phyloP scores from a whole-genome alignment of 2,797 vertebrate genomes.

The Neomorphus geoffroyi region DNA sequence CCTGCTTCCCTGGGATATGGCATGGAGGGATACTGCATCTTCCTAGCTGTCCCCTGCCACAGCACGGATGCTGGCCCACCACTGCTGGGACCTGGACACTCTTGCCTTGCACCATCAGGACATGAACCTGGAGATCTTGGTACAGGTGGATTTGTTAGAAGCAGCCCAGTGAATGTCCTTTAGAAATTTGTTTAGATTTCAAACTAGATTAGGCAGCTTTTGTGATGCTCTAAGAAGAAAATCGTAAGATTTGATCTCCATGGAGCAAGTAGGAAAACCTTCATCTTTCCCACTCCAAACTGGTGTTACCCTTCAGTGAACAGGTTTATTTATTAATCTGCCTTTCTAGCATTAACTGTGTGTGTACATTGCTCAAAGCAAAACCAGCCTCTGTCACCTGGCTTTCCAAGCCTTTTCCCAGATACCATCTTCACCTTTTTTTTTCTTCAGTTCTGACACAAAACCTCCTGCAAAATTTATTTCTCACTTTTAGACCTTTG shows the following conservation, averaged over 20 bases:
- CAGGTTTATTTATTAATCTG: constrained; percentile 65
- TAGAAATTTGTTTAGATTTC: neutral
- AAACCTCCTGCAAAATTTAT: neutral
- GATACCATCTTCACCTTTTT: neutral
- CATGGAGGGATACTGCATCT: neutral
- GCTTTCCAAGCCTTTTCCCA: neutral
- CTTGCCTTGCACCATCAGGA: neutral
- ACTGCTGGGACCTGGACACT: neutral
- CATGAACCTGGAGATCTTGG: neutral
- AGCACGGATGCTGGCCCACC: accelerated
- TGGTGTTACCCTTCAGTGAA: constrained; percentile 12
- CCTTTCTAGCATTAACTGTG: constrained; percentile 21
- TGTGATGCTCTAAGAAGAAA: neutral
- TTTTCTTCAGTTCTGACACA: neutral
- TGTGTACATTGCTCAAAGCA: neutral
- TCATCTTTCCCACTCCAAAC: neutral
- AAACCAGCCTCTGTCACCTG: neutral
- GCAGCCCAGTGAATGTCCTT: neutral
- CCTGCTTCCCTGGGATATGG: neutral
- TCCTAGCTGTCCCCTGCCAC: accelerated
- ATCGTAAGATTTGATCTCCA: neutral
- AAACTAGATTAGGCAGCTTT: neutral
- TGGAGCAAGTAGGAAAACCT: neutral
- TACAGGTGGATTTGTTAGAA: neutral
- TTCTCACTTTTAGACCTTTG: neutral